Percentiles rank a stretch among this genome's conserved stretches.
Conservation (phyloP, 1,140 invertebrate genomes). For the Acromyrmex charruanus region DNA sequence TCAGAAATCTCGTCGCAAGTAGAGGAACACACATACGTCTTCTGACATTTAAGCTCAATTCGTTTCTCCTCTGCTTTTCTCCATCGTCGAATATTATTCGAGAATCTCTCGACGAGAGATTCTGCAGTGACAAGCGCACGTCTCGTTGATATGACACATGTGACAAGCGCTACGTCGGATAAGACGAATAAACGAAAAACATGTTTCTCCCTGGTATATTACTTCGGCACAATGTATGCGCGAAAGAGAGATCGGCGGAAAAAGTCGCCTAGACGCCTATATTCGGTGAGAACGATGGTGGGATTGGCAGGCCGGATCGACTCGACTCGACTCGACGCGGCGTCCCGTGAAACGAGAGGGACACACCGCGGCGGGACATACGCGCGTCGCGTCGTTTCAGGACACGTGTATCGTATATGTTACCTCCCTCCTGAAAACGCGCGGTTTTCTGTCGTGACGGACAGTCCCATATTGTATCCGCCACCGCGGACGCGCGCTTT, state of each 20-base stretch:
- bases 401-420: neutral
- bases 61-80: neutral
- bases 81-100: neutral
- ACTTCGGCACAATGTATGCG: neutral
- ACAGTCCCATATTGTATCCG: slow-evolving; percentile 67
- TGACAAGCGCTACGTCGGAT: slow-evolving; percentile 43
- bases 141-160: neutral
- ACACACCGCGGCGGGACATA: neutral
- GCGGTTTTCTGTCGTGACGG: slow-evolving; percentile 65
- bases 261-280: neutral
- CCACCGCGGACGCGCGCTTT: slow-evolving; percentile 22
- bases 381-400: slow-evolving; percentile 1
- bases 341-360: slow-evolving; percentile 41
- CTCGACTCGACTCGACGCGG: slow-evolving; percentile 6
- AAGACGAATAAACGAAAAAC: slow-evolving; percentile 42
- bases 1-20: no score
- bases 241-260: slow-evolving; percentile 13
- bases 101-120: slow-evolving; percentile 16
- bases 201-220: neutral
- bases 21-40: no score
- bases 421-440: slow-evolving; percentile 45
- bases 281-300: neutral
- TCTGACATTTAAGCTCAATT: neutral
- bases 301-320: slow-evolving; percentile 54
- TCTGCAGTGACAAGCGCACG: neutral